Percentiles rank a stretch among this genome's conserved stretches.
phyloP scores from a whole-genome alignment of 2,888 invertebrate genomes.

The Cryptosula pallasiana region DNA sequence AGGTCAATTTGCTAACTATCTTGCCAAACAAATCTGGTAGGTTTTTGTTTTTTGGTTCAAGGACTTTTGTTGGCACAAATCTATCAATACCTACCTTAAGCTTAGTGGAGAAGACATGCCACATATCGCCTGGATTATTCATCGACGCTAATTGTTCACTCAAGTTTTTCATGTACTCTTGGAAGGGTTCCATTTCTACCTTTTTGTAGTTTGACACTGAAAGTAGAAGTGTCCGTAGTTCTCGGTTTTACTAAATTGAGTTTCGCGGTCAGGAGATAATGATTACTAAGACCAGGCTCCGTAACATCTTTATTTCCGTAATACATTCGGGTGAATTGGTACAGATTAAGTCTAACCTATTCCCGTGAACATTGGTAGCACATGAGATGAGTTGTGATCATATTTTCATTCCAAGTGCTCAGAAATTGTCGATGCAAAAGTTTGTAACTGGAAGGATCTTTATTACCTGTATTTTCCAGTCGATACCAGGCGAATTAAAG shows the following conservation, averaged over 20 bases:
- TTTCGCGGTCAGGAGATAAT: neutral
- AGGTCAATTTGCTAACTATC: neutral
- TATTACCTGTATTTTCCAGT: too few relatives aligned
- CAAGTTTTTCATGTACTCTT: too few relatives aligned
- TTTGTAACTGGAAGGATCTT: too few relatives aligned
- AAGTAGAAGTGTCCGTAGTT: too few relatives aligned
- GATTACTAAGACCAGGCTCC: neutral
- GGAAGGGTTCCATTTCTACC: too few relatives aligned
- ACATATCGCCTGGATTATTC: neutral
- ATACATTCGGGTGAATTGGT: neutral
- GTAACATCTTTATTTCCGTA: neutral
- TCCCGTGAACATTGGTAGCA: neutral
- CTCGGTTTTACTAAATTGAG: neutral
- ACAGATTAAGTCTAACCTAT: neutral
- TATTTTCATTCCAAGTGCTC: too few relatives aligned
- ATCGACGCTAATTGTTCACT: too few relatives aligned
- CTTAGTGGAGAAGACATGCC: neutral
- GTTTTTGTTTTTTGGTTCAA: neutral
- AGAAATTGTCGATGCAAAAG: too few relatives aligned
- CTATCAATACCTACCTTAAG: neutral
- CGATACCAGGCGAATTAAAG: too few relatives aligned
- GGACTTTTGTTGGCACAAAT: neutral
- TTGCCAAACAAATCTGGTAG: neutral
- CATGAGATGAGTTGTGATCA: too few relatives aligned
- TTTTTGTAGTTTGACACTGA: too few relatives aligned